Percentiles rank a stretch among this genome's conserved stretches.
Evolutionary conservation across 2,113 vertebrate genomes (phyloP).

Genomic region (Menidia beryllina): DNA sequence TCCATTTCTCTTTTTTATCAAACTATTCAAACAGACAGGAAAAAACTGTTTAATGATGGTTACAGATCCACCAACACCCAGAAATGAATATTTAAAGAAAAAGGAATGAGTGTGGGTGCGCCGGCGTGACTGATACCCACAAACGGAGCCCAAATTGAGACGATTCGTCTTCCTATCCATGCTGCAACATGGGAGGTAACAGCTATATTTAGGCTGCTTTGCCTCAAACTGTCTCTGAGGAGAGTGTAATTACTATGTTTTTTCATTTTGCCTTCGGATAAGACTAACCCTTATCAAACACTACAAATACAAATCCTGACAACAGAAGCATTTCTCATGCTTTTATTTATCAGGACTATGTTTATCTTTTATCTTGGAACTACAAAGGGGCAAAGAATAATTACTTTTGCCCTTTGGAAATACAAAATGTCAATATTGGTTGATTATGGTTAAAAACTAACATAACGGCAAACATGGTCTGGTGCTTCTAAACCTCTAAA

Average conservation of each 20-base stretch:
- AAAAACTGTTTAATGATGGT: no score
- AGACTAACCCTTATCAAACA: slow-evolving; percentile 18
- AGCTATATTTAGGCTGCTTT: slow-evolving; percentile 31
- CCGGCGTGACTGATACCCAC: background rate
- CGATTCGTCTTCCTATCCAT: slow-evolving; percentile 7
- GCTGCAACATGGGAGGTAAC: slow-evolving; percentile 16
- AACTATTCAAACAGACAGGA: no score
- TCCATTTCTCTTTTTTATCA: slow-evolving; percentile 1
- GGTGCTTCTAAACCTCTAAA: background rate
- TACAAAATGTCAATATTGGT: no score
- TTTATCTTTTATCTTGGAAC: slow-evolving; percentile 2
- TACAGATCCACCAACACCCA: no score
- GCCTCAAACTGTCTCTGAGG: slow-evolving; percentile 21
- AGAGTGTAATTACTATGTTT: slow-evolving; percentile 16
- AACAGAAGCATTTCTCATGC: background rate
- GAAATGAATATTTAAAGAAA: background rate
- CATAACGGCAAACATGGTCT: background rate
- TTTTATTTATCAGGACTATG: no score
- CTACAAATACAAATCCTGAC: background rate
- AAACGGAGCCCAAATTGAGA: background rate
- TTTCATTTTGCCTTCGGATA: slow-evolving; percentile 7
- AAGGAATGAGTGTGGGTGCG: background rate
- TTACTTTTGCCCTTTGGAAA: background rate
- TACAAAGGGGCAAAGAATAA: background rate
- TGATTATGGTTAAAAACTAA: no score